Evolutionary conservation across 1,140 invertebrate species (phyloP).

Genomic region (Globodera rostochiensis): DNA sequence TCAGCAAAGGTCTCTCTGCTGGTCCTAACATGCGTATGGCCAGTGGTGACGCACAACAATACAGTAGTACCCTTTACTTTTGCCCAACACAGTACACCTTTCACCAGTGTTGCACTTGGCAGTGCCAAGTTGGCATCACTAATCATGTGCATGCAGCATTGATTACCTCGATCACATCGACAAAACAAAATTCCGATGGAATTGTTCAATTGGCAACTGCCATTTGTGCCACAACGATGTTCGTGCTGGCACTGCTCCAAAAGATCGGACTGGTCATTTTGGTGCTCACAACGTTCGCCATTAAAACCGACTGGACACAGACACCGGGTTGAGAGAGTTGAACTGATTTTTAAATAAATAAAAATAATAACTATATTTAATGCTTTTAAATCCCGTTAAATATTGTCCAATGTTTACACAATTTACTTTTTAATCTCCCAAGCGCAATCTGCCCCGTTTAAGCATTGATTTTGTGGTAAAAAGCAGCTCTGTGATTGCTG

Average conservation of each 20-base stretch:
- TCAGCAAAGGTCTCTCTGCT: no score
- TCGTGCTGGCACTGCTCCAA: background rate
- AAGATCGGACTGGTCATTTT: background rate
- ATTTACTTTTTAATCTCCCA: slow-evolving; percentile 6
- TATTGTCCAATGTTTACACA: background rate
- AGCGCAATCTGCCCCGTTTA: slow-evolving; percentile 26
- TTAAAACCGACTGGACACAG: slow-evolving; percentile 24
- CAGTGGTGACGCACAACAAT: no score
- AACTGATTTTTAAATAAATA: background rate
- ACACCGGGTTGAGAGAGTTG: background rate
- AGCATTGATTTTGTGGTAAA: slow-evolving; percentile 3
- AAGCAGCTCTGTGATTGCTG: background rate
- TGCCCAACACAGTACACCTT: no score
- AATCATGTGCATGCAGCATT: no score
- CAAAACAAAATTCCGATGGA: background rate
- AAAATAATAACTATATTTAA: no score
- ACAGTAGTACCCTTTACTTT: no score
- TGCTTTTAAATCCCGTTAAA: no score
- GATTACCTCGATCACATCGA: background rate
- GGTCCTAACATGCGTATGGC: no score
- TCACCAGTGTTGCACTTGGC: no score
- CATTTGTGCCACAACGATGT: background rate
- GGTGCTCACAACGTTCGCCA: slow-evolving; percentile 13
- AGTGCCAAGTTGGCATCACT: no score
- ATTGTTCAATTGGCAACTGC: background rate